Evolutionary conservation across 2,888 invertebrate species (phyloP).

Genomic region (Epistrophe grossulariae): DNA sequence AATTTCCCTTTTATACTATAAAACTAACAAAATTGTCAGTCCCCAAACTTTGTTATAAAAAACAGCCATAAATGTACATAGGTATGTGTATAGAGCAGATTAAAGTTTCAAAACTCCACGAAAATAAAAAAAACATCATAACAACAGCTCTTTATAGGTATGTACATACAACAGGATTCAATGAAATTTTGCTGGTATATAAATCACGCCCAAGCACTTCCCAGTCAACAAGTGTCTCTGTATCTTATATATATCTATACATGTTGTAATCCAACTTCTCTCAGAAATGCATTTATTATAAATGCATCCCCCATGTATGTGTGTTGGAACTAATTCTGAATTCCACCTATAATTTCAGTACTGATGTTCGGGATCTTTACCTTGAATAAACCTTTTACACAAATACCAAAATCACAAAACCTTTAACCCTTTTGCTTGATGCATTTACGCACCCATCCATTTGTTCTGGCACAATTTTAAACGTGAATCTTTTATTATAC

Average conservation of each 20-base stretch:
- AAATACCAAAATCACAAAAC: constrained; percentile 14
- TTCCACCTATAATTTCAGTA: constrained; percentile 40
- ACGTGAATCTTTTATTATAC: constrained; percentile 57
- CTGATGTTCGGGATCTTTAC: constrained; percentile 52
- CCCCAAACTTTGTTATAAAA: too few relatives aligned
- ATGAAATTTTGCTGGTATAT: background rate
- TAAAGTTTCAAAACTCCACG: too few relatives aligned
- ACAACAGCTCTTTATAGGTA: too few relatives aligned
- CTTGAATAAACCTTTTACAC: constrained; percentile 50
- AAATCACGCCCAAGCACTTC: constrained; percentile 40
- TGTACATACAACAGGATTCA: background rate
- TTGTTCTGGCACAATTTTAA: constrained; percentile 50
- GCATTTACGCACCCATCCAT: constrained; percentile 56
- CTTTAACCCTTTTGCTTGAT: constrained; percentile 27
- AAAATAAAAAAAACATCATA: background rate
- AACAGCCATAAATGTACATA: too few relatives aligned
- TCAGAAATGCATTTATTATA: constrained; percentile 36
- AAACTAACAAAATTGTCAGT: too few relatives aligned
- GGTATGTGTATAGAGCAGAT: too few relatives aligned
- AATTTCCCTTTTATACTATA: too few relatives aligned
- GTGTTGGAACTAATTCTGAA: constrained; percentile 26
- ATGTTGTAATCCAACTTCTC: background rate
- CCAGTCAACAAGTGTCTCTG: constrained; percentile 3
- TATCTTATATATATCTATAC: background rate
- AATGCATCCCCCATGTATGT: constrained; percentile 34